phyloP scores from a whole-genome alignment of 2,113 vertebrate species.

The Gopherus flavomarginatus region DNA sequence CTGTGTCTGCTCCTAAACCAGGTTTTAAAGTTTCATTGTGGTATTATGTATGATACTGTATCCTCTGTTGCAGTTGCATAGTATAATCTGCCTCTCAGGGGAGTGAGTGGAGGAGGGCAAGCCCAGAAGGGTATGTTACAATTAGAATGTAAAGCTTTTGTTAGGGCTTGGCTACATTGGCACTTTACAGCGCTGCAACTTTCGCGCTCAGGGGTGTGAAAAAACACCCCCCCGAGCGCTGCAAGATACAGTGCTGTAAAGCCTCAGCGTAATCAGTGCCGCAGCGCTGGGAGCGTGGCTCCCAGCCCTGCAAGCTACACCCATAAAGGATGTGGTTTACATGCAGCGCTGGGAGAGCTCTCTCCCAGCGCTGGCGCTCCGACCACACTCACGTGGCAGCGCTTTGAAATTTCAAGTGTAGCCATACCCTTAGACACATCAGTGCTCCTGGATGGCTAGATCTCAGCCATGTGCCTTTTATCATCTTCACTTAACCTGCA shows the following conservation, averaged over 20 bases:
- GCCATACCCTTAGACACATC: not conserved
- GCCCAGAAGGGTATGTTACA: not conserved
- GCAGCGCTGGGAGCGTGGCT: too few relatives aligned
- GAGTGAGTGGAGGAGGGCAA: not conserved
- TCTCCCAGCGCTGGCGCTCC: too few relatives aligned
- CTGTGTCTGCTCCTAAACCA: not conserved
- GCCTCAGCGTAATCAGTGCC: too few relatives aligned
- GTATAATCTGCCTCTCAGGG: not conserved
- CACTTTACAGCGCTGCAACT: too few relatives aligned
- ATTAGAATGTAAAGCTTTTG: not conserved
- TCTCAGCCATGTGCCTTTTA: not conserved
- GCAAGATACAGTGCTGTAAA: too few relatives aligned
- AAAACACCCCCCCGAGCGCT: too few relatives aligned
- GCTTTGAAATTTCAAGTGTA: too few relatives aligned
- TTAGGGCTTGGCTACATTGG: not conserved
- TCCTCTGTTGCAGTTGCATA: not conserved
- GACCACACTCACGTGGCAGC: too few relatives aligned
- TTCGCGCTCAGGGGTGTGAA: too few relatives aligned
- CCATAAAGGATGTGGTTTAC: too few relatives aligned
- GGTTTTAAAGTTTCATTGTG: not conserved
- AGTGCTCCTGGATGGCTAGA: not conserved
- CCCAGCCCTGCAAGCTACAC: too few relatives aligned
- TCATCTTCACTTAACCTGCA: not conserved
- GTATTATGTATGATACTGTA: not conserved
- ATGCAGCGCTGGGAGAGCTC: too few relatives aligned